Evolutionary conservation across 2,797 vertebrate species (phyloP), one percentile per base, ranked within the genome.

Genomic region (Tragopan temminckii): DNA sequence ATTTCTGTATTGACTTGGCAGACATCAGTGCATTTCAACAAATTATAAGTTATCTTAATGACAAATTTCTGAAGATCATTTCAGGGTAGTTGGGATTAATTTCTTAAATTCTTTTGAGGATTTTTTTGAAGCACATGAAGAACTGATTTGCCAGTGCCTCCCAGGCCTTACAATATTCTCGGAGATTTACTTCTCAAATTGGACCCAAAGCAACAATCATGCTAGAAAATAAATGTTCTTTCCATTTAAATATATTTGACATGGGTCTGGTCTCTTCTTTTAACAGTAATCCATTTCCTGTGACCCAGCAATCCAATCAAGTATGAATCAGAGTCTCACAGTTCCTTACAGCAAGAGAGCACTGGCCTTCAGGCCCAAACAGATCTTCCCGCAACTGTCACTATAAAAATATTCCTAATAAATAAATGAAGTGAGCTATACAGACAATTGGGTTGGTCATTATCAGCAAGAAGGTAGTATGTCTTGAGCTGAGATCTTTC

Each of bases 21-120:
- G 66, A 90, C 74, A 93, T 12, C 43, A 70, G 45, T 83, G 82
- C 77, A 94, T 91, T 93, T 96, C 93, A 89, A 88, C 61, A 91
- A 92, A 95, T 46, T 52, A 5, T 75, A 76, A 59, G 58, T 64
- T 64, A 94, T 43, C 48, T 76, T 75, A 93, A 94, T 80, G 84
- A 61, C 89, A 94, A 75, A 55, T 84, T 95, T 81, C 61, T 88
- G 46, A 79, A 95, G 77, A 94, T 53, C 29, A 58, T 85, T 89
- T 76, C 69, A 96, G 69, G 40, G 88, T 81, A 71, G n/a, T n/a
- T 38, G n/a, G 42, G 40, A 89, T 68, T 79, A 77, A 90, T 95
- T 94, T 93, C 66, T 82, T 82, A 80, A 86, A 94, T 85, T 85
- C 61, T 92, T 94, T 57, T 83, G 85, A 97, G 52, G 27, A 63